A percentile compares a stretch with the other conserved stretches of the same genome.
phyloP scores from a whole-genome alignment of 2,888 invertebrate species.

The Ectropis crepuscularia region DNA sequence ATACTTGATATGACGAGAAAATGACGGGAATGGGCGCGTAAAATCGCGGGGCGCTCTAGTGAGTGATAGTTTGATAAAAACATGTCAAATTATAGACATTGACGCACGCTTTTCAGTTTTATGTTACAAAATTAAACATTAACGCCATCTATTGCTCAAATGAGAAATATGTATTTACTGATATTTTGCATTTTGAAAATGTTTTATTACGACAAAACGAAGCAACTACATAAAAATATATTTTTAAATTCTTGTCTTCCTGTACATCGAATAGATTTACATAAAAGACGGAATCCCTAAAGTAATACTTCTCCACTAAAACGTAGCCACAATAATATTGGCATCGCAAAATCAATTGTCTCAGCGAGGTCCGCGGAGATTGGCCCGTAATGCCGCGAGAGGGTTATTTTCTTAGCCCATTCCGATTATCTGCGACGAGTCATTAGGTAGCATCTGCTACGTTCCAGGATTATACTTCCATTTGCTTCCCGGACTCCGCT shows the following conservation, averaged over 20 bases:
- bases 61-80: no score
- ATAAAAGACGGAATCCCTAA: slow-evolving; percentile 3
- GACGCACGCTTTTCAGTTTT: no score
- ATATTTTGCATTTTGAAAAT: no score
- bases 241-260: background rate
- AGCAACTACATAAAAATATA: background rate
- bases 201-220: no score
- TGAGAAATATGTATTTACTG: no score
- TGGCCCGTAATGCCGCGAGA: slow-evolving; percentile 44
- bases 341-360: slow-evolving; percentile 37
- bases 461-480: slow-evolving; percentile 55
- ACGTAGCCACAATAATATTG: slow-evolving; percentile 18
- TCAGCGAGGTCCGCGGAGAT: slow-evolving; percentile 43
- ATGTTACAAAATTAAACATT: no score
- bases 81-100: no score
- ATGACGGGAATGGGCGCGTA: no score
- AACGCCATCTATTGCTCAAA: no score
- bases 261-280: background rate
- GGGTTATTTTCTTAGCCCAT: slow-evolving; percentile 57
- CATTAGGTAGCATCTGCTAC: slow-evolving; percentile 60
- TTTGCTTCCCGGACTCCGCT: slow-evolving; percentile 46
- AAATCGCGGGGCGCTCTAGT: no score
- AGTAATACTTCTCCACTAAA: slow-evolving; percentile 5
- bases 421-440: slow-evolving; percentile 59
- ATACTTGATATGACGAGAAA: no score